A percentile compares a stretch with the other conserved stretches of the same genome.
phyloP scores from a whole-genome alignment of 2,113 vertebrate genomes.

The Mellivora capensis region DNA sequence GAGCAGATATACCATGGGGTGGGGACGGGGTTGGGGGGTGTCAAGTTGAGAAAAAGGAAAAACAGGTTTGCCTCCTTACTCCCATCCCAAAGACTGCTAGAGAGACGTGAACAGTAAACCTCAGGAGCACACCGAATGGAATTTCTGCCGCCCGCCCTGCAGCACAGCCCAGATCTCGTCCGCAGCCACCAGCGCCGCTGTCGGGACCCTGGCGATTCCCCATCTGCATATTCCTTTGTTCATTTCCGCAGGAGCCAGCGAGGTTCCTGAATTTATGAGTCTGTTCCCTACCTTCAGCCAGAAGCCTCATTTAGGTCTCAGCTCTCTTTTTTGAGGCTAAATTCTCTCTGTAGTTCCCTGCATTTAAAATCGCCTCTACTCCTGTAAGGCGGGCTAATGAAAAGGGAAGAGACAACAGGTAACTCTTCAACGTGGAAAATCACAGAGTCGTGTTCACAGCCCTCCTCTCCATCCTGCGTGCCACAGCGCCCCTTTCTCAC shows the following conservation, averaged over 20 bases:
- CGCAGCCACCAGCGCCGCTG: background rate
- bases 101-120: background rate
- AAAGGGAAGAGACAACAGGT: background rate
- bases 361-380: background rate
- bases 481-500: background rate
- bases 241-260: background rate
- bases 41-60: background rate
- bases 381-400: background rate
- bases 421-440: background rate
- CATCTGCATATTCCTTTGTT: background rate
- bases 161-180: fast-evolving
- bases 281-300: background rate
- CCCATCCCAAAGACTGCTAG: fast-evolving
- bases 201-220: background rate
- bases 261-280: background rate
- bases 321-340: background rate
- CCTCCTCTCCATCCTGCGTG: fast-evolving
- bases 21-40: background rate
- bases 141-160: background rate
- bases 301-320: background rate
- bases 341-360: background rate
- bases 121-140: background rate
- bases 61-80: fast-evolving
- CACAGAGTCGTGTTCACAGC: background rate
- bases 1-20: background rate